Base-by-base conservation (phyloP, 2,113 vertebrate genomes). In the Cynoglossus semilaevis region DNA sequence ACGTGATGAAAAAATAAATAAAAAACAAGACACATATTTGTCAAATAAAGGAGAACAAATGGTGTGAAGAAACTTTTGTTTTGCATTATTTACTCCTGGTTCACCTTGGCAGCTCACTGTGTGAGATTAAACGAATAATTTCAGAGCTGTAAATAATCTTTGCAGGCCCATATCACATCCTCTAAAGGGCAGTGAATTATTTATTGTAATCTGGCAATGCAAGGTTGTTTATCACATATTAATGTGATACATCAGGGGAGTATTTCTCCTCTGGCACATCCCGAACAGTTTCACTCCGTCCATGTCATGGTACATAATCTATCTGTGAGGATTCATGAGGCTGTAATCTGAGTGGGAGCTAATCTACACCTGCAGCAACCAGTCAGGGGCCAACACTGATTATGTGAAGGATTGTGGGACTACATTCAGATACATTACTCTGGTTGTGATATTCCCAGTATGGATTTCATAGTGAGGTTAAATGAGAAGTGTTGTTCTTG, bases 191-290 rank as follows among this genome's bases (percentile, higher is more conserved):
- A 83, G 86, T 91, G 88, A 91, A 92, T 89, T 89, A 91, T 92
- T 90, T 89, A 92, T 86, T 84, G 76, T 90, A 90, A 91, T 91
- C 88, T 90, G 77, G 85, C 80, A 89, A 89, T 88, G 87, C 83
- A 82, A 67, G 82, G 90, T 85, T 88, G 88, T 90, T 90, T 90
- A 90, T 90, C 86, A 91, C 88, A 89, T 90, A 89, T 89, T 89
- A 88, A 90, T 90, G 88, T 82, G 86, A 88, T 90, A 90, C 87
- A 90, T 89, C 86, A 88, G 85, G 83, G 84, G 82, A 87, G 81
- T 87, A 85, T 85, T 92, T 89, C 80, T 82, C 75, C 82, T 77
- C 82, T 82, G 85, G 83, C 85, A 74, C 83, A 76, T 73, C 67
- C 82, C 66, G 63, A 77, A 84, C 81, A 70, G 68, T 84, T 83